Evolutionary conservation across 1,140 invertebrate species (phyloP), one percentile per base, ranked within the genome.

Genomic region (Zelostemma sp.): DNA sequence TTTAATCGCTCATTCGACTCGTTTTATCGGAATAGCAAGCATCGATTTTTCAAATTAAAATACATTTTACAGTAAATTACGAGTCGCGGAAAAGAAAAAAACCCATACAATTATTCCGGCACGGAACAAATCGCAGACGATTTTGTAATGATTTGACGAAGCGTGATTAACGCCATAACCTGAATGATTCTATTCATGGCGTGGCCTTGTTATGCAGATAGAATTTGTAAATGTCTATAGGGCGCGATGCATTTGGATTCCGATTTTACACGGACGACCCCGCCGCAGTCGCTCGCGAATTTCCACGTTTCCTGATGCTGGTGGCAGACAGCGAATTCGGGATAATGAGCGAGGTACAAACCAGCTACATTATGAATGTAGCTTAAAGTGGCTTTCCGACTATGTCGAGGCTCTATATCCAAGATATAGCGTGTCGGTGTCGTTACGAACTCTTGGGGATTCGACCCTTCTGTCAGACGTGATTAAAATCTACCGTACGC

Each of bases 121-220:
- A 8, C 21, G 21, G 21, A 25, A 25, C 21, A 25, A 25, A 8
- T 25, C 58, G 59, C 71, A 71, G 61, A 66, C 65, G 54, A 68
- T 63, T 56, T 71, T 71, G 72, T 68, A 65, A 57, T 70, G 68
- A 63, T 72, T 65, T 71, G 65, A 40, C 68, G 68, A 71, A 66
- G 72, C 68, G 65, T 74, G 72, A 74, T 74, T 74, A 74, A 74
- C 62, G 56, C 45, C 65, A 59, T 68, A 74, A 74, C 68, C 18
- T 66, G 72, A 74, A 74, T 72, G 65, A 72, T 57, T 71, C 68
- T 55, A 74, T 74, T 74, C 72, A 74, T 62, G 50, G 56, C 48
- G 38, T 14, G 51, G 72, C 21, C 64, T 74, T 74, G 72, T 71
- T 74, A 74, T 74, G 72, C 58, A 68, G 62, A 71, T 74, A 57